phyloP scores from a whole-genome alignment of 2,113 vertebrate species.

The Hippocampus barbouri region DNA sequence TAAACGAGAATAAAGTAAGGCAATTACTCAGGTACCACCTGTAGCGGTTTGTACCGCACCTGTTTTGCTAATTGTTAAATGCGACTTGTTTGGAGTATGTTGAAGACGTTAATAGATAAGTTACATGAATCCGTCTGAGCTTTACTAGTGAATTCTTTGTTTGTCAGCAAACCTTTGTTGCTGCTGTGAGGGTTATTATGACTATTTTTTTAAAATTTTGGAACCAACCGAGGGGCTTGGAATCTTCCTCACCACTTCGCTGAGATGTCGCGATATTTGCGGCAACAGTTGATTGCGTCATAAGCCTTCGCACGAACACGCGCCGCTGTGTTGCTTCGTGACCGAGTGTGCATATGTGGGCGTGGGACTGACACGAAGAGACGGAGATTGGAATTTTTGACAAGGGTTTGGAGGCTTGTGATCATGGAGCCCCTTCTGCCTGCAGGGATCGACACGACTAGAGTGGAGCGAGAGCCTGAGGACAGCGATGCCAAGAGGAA shows the following conservation, averaged over 20 bases:
- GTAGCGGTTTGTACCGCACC: background rate
- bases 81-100: background rate
- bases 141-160: background rate
- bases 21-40: background rate
- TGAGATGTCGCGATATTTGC: slow-evolving; percentile 13
- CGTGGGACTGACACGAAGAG: background rate
- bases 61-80: background rate
- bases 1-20: background rate
- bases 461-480: slow-evolving; percentile 43
- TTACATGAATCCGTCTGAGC: background rate
- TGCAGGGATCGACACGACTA: slow-evolving; percentile 24
- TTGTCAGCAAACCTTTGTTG: background rate
- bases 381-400: background rate
- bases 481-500: slow-evolving; percentile 69
- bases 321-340: background rate
- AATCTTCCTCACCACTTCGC: background rate
- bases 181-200: background rate
- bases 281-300: slow-evolving; percentile 27
- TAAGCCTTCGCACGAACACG: background rate
- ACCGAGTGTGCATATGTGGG: background rate
- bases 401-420: slow-evolving; percentile 15
- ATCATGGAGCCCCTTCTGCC: slow-evolving; percentile 55
- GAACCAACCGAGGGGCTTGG: too few relatives aligned
- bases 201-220: background rate
- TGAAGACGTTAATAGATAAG: background rate